Evolutionary conservation across 2,888 invertebrate species (phyloP).

Genomic region (Dryomyza anilis): DNA sequence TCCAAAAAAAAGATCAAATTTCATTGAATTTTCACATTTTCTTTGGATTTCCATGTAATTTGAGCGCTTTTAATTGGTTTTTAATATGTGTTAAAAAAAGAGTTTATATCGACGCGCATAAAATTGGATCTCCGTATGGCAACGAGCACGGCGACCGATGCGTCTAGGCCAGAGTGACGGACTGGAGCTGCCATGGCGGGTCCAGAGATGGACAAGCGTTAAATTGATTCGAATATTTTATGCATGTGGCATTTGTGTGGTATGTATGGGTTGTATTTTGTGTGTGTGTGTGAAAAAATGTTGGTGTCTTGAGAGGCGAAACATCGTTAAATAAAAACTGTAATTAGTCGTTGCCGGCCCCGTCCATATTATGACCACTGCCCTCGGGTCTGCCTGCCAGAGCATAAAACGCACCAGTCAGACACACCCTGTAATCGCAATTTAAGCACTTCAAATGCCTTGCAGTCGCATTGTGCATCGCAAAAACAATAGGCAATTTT

Average conservation of each 20-base stretch:
- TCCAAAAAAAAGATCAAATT: no score
- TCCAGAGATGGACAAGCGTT: conserved; percentile 52
- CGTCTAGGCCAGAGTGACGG: background rate
- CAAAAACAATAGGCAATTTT: no score
- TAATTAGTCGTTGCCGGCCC: conserved; percentile 29
- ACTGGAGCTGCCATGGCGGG: background rate
- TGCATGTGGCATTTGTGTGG: conserved; percentile 32
- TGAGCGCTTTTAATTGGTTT: background rate
- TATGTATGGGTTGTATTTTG: conserved; percentile 8
- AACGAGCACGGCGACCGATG: background rate
- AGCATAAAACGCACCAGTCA: conserved; percentile 4
- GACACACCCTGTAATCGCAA: conserved; percentile 8
- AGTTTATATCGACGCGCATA: background rate
- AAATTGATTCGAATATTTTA: conserved; percentile 52
- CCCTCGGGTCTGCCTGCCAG: no score
- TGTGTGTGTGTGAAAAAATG: conserved; percentile 7
- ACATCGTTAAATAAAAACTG: conserved; percentile 32
- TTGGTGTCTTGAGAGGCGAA: conserved; percentile 37
- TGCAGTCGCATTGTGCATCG: no score
- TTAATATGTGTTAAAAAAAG: background rate
- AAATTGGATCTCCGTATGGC: background rate
- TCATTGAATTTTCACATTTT: no score
- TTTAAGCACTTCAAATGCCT: background rate
- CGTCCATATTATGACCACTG: background rate
- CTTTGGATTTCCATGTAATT: no score